Evolutionary conservation across 2,113 vertebrate species (phyloP).

Genomic region (Helogale parvula): DNA sequence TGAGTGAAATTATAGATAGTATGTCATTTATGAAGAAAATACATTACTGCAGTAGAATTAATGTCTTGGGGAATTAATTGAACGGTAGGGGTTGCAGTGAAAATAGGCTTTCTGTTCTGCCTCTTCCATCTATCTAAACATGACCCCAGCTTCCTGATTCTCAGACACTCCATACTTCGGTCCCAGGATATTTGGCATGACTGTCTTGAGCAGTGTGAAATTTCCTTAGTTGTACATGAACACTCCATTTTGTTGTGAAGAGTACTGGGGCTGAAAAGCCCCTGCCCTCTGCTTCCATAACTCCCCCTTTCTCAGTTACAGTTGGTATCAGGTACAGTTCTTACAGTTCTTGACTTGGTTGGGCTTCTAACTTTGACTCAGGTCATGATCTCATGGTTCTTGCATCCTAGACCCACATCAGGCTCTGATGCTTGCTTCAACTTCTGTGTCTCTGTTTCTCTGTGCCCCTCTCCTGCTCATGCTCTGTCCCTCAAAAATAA

Average conservation of each 20-base stretch:
- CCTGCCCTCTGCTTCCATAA: not conserved
- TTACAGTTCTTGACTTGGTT: too few relatives aligned
- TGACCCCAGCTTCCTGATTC: not conserved
- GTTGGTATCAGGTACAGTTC: too few relatives aligned
- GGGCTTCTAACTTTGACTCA: too few relatives aligned
- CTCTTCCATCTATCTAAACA: not conserved
- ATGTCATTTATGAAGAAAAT: not conserved
- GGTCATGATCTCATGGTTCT: too few relatives aligned
- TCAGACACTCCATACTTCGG: not conserved
- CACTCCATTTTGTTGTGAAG: accelerated
- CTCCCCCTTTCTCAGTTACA: not conserved
- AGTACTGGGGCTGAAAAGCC: not conserved
- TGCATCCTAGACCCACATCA: too few relatives aligned
- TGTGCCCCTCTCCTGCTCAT: too few relatives aligned
- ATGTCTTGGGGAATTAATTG: not conserved
- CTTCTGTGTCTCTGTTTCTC: too few relatives aligned
- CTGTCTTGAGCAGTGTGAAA: too few relatives aligned
- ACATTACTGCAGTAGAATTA: not conserved
- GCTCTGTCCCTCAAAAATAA: too few relatives aligned
- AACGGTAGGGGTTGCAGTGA: not conserved
- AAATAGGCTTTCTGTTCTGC: not conserved
- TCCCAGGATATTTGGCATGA: not conserved
- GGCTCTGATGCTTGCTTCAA: too few relatives aligned
- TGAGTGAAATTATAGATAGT: not conserved
- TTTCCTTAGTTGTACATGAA: not conserved